Evolutionary conservation across 2,888 invertebrate genomes (phyloP).

Genomic region (Caenorhabditis sp.): DNA sequence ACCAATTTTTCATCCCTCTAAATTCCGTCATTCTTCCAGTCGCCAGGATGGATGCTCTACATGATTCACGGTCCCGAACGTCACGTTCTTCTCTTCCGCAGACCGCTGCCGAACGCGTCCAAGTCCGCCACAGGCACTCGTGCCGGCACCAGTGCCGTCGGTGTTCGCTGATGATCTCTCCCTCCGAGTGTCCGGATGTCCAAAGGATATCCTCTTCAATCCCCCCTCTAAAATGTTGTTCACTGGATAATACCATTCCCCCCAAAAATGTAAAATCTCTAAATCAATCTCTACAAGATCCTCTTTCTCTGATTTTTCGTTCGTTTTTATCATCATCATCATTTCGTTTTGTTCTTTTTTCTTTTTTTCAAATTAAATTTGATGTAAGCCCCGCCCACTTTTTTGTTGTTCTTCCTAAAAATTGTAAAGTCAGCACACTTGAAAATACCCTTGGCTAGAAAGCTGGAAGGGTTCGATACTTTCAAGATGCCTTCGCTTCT

Average conservation of each 20-base stretch:
- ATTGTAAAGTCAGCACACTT: conserved; percentile 38
- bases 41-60: conserved; percentile 82
- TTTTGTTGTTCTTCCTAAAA: conserved; percentile 6
- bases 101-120: conserved; percentile 69
- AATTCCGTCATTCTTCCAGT: conserved; percentile 66
- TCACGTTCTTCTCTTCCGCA: conserved; percentile 80
- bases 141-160: conserved; percentile 49
- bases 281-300: too few relatives aligned
- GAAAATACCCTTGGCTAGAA: too few relatives aligned
- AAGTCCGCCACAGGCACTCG: conserved; percentile 8
- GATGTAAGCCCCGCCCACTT: conserved; percentile 17
- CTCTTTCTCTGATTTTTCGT: conserved; percentile 18
- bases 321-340: conserved; percentile 1
- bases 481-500: too few relatives aligned
- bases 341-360: neutral
- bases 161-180: conserved; percentile 32
- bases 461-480: too few relatives aligned
- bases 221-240: neutral
- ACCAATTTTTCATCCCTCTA: too few relatives aligned
- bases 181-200: neutral
- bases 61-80: conserved; percentile 82
- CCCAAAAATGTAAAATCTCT: conserved; percentile 9
- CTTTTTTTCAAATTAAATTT: conserved; percentile 44
- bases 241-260: neutral
- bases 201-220: neutral